These are phyloP conservation scores for Troglohyphantes excavatus DNA, from an alignment of 2,888 invertebrate genomes.

Conservation along the genomic window DNA sequence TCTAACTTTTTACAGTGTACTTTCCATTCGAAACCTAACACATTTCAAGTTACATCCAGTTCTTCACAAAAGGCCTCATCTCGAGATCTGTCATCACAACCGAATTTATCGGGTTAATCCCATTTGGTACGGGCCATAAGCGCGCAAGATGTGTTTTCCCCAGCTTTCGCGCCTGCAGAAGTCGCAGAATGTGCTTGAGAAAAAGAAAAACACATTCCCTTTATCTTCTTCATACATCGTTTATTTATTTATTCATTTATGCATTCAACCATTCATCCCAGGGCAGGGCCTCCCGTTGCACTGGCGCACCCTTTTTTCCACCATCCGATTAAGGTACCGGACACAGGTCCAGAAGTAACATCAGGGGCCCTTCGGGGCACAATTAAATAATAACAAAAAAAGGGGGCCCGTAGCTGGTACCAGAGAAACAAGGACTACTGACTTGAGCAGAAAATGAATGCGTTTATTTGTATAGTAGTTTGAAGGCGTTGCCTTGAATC, in stretches of 20 bases:
- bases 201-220: background rate
- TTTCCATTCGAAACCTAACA: background rate
- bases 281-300: constrained; percentile 56
- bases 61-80: background rate
- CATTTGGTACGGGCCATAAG: constrained; percentile 24
- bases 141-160: constrained; percentile 3
- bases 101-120: constrained; percentile 47
- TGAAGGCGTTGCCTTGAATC: constrained; percentile 43
- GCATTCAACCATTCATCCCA: constrained; percentile 39
- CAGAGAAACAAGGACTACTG: constrained; percentile 67
- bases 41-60: background rate
- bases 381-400: constrained; percentile 48
- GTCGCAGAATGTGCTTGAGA: background rate
- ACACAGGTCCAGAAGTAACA: constrained; percentile 21
- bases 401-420: constrained; percentile 51
- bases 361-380: constrained; percentile 39
- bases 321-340: constrained; percentile 64
- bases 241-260: constrained; percentile 70
- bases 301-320: constrained; percentile 46
- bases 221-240: constrained; percentile 36
- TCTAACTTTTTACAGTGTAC: no score
- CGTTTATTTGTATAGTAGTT: constrained; percentile 71
- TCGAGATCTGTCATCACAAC: constrained; percentile 15
- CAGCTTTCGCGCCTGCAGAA: background rate
- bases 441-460: constrained; percentile 72